Evolutionary conservation across 2,888 invertebrate genomes (phyloP), one percentile per base, ranked within the genome.

Genomic region (Tenthredo distinguenda): DNA sequence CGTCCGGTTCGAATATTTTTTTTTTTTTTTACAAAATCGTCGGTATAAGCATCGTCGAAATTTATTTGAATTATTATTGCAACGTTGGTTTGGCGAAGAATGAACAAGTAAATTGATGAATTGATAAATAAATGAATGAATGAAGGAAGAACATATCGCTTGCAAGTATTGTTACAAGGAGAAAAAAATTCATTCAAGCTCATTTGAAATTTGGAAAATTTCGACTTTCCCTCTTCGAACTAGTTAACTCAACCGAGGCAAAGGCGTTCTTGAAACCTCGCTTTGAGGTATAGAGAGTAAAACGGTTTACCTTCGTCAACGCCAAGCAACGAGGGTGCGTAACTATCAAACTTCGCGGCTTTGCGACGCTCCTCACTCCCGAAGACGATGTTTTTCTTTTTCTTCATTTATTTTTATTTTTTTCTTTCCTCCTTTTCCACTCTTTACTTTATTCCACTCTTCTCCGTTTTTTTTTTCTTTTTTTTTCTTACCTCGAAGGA

Each of bases 281-380:
- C 34, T 34, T 81, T 81, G 58, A 81, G 81, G 58, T 81, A 58
- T 62, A 62, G 62, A 47, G 37, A 79, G 81, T 81, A 58, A 81
- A 81, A 81, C 81, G 81, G 58, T 81, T 81, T 81, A 81, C 81
- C 81, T 58, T 81, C 81, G 81, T 81, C 81, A 81, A 81, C 81
- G 81, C 81, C 62, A 81, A 50, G 62, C 62, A 81, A 62, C 81
- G 81, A 37, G 81, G 81, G 81, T 81, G 58, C 81, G 58, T 62
- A 81, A 81, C 81, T 81, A 81, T 81, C 62, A 81, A 81, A 81
- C 58, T 62, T 62, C 37, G 81, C 34, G 18, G 58, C 37, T 81
- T 34, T 50, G 58, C 62, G n/a, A 55, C 72, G 58, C 79, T 31
- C 79, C 81, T 21, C 58, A 37, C 21, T 37, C 58, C 81, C 0